Base-by-base conservation (phyloP, 2,113 vertebrate species). In the Caranx melampygus region DNA sequence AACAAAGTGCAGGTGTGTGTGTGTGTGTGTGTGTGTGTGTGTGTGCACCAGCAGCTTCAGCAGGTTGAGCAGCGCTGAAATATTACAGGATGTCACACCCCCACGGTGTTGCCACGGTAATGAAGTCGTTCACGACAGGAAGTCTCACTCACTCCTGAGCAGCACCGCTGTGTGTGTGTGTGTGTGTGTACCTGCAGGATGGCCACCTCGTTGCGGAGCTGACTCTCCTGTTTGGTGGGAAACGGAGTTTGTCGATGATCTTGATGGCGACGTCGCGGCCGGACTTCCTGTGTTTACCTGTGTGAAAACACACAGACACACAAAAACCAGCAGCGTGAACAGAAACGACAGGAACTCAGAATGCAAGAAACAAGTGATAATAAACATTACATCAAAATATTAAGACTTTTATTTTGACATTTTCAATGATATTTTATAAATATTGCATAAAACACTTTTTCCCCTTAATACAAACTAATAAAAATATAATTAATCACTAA, bases 191-290 rank as follows among this genome's bases (percentile, higher is more conserved):
- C 98, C 97, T 99, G 98, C 81, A 99, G 94, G 92, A 99, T 98
- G 89, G 98, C 98, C 91, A 99, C 98, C 89, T 99, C 98, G 72
- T 99, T 99, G 70, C 97, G 96, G 78, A 99, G 96, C 75, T 99
- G 98, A 88, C 96, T 99, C 91, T 99, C 98, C 85, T 99, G 98
- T 86, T 99, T 99, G 33, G 98, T 99, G 54, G 98, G 88, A 99
- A 99, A 26, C 98, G 95, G 81, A 98, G 92, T 92, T 99, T 99
- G 89, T 99, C 98, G 59, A 99, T 99, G 89, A 99, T 98, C 93
- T 99, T 99, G 89, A 99, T 99, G 79, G 98, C 98, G 67, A 99
- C 97, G 75, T 99, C 98, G 93, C 98, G 95, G 88, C 98, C 97
- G 2, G 97, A 98, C 95, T 99, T 99, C 70, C 97, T 96, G 92